Conservation (phyloP, 2,113 vertebrate species). For the Notarius quadriscutis region DNA sequence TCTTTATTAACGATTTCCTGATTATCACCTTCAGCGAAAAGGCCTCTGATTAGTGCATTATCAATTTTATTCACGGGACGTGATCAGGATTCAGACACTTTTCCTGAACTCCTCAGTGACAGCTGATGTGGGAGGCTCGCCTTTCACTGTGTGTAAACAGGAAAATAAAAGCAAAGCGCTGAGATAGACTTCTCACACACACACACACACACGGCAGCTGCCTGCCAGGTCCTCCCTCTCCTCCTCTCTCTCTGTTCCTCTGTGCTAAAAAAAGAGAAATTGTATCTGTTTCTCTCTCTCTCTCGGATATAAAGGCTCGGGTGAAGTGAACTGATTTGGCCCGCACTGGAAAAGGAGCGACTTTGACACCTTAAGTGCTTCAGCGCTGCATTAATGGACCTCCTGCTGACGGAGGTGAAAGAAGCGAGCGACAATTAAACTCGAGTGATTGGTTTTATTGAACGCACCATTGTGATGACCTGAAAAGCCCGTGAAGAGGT, state of each 20-base stretch:
- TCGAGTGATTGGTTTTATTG: conserved; percentile 37
- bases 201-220: conserved; percentile 65
- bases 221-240: conserved; percentile 62
- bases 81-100: conserved; percentile 26
- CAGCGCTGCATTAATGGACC: conserved; percentile 64
- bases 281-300: conserved; percentile 56
- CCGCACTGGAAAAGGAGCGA: conserved; percentile 61
- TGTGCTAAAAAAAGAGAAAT: background rate
- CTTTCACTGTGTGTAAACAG: conserved; percentile 12
- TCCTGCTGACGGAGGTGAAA: conserved; percentile 33
- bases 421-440: conserved; percentile 36
- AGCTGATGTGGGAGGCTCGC: conserved; percentile 10
- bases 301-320: conserved; percentile 68
- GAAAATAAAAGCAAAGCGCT: background rate
- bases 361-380: conserved; percentile 65
- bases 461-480: background rate
- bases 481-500: background rate
- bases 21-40: conserved; percentile 8
- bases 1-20: background rate
- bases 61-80: conserved; percentile 26
- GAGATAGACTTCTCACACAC: background rate
- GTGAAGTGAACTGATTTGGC: conserved; percentile 73
- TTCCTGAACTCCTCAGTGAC: conserved; percentile 24
- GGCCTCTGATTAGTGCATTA: conserved; percentile 39
- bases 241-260: background rate